Evolutionary conservation across 2,113 vertebrate species (phyloP), one percentile per base, ranked within the genome.

Genomic region (Xyrauchen texanus): DNA sequence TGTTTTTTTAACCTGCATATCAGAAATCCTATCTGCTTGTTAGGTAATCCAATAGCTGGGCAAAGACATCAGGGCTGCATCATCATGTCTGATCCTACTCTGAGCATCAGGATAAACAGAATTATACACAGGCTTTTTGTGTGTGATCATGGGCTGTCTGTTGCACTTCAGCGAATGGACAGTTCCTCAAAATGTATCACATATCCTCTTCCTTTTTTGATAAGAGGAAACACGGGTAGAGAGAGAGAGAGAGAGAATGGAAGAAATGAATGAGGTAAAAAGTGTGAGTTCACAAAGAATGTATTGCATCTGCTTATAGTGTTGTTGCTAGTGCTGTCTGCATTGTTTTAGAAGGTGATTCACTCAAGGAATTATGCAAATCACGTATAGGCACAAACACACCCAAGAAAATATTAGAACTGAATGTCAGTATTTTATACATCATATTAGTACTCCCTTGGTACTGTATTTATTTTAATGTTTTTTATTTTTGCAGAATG

Each of bases 101-200:
- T 21, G 65, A 69, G 64, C 45, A 12, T 68, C 63, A 51, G 9
- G 15, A 68, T 60, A 77, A 71, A 77, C 60, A 77, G 61, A 72
- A 69, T 63, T 53, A 71, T 46, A 44, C 66, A 70, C 16, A 58
- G 66, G 61, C 80, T 76, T 77, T 68, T 58, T 70, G 44, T 70
- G 44, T 70, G 34, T 62, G 47, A 83, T 80, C 71, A 70, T n/a
- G 44, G 74, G 63, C 68, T 69, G 62, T 78, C 80, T 67, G 60
- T 55, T 45, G 53, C 60, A 78, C 21, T 82, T 77, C 52, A 44
- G 53, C 16, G 10, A 34, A 61, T 72, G n/a, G 52, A 67, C 68
- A 58, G 46, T 72, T 60, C 34, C 15, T 64, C 16, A 16, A 47
- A 62, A 62, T 10, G 7, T 34, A 5, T 10, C 5, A 8, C 8